Evolutionary conservation across 2,888 invertebrate genomes (phyloP), one percentile per base, ranked within the genome.

Genomic region (Acronicta aceris): DNA sequence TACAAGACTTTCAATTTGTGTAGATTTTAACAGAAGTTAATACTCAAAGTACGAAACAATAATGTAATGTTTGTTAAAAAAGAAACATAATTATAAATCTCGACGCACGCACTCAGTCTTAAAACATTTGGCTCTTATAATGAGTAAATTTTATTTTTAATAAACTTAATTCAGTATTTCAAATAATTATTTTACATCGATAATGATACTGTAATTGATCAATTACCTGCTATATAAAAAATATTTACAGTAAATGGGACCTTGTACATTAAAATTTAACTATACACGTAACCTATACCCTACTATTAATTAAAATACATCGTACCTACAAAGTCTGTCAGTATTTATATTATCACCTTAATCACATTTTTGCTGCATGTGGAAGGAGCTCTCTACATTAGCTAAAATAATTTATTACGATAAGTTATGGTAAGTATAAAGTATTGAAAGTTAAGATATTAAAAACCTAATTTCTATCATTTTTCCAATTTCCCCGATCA

Each of bases 401-500:
- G 63, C 70, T 77, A 83, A 79, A 85, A 87, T 87, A 88, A 87
- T 81, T 87, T 85, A 87, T 70, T 74, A 73, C 70, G 63, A 51
- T 70, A 65, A 67, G 62, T 56, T 59, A 67, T 60, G 60, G 59
- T 74, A 66, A 21, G 4, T 21, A 21, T 65, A 65, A 51, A 33
- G 27, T 27, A 27, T 27, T 27, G 7, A 27, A 8, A 10, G 13
- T 75, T 69, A 81, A 76, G 56, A 60, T 70, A 62, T 68, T 76
- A 79, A 75, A 71, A 67, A 74, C 60, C 76, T 92, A 95, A 82
- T 95, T 95, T 68, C 95, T 95, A 80, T 95, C 94, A 81, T 93
- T 88, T 83, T 94, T 90, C 95, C 95, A 88, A 90, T 92, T 83
- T 83, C 95, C 81, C 81, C 95, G 79, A 85, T 95, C 86, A 88